Base-by-base conservation (phyloP, 2,888 invertebrate species). In the Drosophila melanosoma region DNA sequence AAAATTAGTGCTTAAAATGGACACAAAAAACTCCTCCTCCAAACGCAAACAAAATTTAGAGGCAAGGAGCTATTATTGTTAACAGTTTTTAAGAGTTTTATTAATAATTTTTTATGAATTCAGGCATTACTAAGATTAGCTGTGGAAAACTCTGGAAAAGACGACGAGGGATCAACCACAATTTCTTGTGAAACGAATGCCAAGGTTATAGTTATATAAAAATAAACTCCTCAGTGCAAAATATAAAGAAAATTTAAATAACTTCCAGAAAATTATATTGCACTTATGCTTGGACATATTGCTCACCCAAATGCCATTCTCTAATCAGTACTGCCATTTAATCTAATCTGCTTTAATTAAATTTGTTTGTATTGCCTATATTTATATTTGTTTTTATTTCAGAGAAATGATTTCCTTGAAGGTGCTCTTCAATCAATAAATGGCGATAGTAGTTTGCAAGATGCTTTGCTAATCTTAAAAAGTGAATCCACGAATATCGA, bases 351-450 rank as follows among this genome's bases (percentile, higher is more conserved):
- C 10, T 49, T 11, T 3, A 36, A 54, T 10, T 23, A 17, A 1
- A 17, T 10, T 26, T 23, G 26, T 38, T 36, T 33, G 1, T 10
- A 8, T 40, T 45, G 45, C 2, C 2, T 15, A 15, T 15, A 26
- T n/a, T 56, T 32, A 42, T n/a, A 56, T 45, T n/a, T 36, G 2
- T 20, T 26, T 32, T 1, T 35, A 10, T 62, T 71, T 10, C 36
- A 83, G 83, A 68, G 45, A 59, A 48, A 1, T 20, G 33, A 65
- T 15, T 83, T 83, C 20, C 49, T 83, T 0, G 77, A 90, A 52
- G 51, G 40, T 33, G 83, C 81, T 6, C 45, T 83, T 0, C 71
- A 63, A 49, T 66, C 90, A 23, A 80, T 83, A 69, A 76, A 67
- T 15, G 61, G 52, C 20, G 87, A 88, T 57, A 81, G 73, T 32